These are phyloP conservation scores for Trichoplax adhaerens DNA, from an alignment of 37 sponge, comb jelly and placozoan genomes.

Conservation along the genomic window DNA sequence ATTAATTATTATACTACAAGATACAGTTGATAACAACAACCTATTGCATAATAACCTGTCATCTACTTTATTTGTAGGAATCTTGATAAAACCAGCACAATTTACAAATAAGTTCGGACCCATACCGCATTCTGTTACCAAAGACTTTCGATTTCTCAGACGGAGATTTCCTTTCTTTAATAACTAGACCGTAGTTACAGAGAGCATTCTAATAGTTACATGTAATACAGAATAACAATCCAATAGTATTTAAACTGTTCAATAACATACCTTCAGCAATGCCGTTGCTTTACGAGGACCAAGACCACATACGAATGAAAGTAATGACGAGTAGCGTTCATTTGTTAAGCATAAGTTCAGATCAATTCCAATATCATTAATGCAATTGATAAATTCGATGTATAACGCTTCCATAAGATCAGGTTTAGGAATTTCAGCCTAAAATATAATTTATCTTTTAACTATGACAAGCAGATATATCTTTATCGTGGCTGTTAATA, in stretches of 20 bases:
- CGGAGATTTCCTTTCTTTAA: constrained; percentile 57
- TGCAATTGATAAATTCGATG: constrained; percentile 41
- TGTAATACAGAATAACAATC: not conserved
- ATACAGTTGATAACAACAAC: not conserved
- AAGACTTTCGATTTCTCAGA: constrained; percentile 70
- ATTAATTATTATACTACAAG: not conserved
- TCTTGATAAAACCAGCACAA: constrained; percentile 80
- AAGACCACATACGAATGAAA: constrained; percentile 75
- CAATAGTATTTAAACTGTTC: not conserved
- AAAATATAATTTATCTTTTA: not conserved
- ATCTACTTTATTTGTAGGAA: constrained; percentile 37
- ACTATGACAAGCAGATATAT: constrained; percentile 1
- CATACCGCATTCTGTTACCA: constrained; percentile 69
- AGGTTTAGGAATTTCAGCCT: constrained; percentile 7
- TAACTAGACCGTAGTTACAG: constrained; percentile 19
- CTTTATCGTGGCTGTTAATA: constrained; percentile 7
- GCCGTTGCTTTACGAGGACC: constrained; percentile 89
- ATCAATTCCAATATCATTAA: constrained; percentile 87
- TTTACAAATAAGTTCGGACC: constrained; percentile 88
- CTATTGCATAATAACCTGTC: constrained; percentile 33
- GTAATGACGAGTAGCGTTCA: constrained; percentile 30
- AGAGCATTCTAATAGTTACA: no score
- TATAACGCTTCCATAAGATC: constrained; percentile 34
- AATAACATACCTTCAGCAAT: constrained; percentile 44
- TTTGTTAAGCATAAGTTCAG: constrained; percentile 60